Percentiles rank a stretch among this genome's conserved stretches.
Evolutionary conservation across 2,888 invertebrate genomes (phyloP).

Genomic region (Phorcus lineatus): DNA sequence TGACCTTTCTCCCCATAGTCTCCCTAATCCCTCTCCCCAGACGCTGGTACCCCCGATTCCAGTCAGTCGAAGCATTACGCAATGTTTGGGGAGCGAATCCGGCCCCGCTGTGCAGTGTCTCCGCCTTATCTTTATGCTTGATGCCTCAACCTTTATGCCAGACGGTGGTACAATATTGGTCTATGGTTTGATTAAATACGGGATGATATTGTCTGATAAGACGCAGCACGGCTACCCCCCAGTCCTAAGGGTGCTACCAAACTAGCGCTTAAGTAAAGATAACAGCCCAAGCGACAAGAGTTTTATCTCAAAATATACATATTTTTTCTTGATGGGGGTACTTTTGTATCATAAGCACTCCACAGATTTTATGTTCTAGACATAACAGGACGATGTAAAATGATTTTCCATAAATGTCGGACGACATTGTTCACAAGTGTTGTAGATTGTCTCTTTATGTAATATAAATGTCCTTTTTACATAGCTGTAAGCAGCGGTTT

Average conservation of each 20-base stretch:
- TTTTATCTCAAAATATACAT: constrained; percentile 16
- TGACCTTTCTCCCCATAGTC: no score
- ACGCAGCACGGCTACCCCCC: not conserved
- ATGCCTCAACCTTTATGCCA: constrained; percentile 2
- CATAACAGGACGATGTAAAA: constrained; percentile 1
- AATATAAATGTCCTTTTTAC: not conserved
- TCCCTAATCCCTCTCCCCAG: not conserved
- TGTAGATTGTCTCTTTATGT: not conserved
- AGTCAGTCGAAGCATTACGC: not conserved
- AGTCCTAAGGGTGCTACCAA: not conserved
- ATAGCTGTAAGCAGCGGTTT: not conserved
- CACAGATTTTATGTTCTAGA: not conserved
- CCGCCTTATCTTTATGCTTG: not conserved
- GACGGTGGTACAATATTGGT: not conserved
- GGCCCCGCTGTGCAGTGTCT: not conserved
- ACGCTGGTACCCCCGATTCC: not conserved
- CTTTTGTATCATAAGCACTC: not conserved
- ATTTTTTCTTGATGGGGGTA: constrained; percentile 16
- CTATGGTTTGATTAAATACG: not conserved
- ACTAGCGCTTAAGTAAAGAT: not conserved
- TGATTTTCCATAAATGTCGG: not conserved
- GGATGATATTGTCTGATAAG: constrained; percentile 2
- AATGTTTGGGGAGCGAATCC: not conserved
- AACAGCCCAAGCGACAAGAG: constrained; percentile 3
- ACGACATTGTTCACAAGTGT: not conserved